Base-by-base conservation (phyloP, 2,888 invertebrate genomes). In the Sinodicranocentrus sp. region DNA sequence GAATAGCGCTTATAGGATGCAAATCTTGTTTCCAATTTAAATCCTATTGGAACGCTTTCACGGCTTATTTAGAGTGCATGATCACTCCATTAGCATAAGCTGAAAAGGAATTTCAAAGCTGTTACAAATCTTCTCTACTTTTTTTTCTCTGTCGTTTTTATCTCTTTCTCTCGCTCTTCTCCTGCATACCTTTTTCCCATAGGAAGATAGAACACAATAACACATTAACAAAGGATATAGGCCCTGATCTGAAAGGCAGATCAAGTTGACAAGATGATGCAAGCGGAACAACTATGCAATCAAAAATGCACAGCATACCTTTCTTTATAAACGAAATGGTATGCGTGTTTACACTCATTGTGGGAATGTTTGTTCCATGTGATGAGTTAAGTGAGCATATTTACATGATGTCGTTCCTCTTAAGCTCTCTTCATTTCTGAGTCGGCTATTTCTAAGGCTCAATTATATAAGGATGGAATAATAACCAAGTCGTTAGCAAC, bases 1-100 rank as follows among this genome's bases (percentile, higher is more conserved):
- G 52, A 52, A 19, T n/a, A 48, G n/a, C 19, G 19, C 52, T 52
- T 52, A 52, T n/a, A 52, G 5, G n/a, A 54, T 54, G 23, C 39
- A 73, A 48, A 65, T 15, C 48, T 65, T 23, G 39, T 67, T 23
- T 76, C 33, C 39, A 15, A 73, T 65, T 68, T 43, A 68, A 77
- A 77, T 77, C 77, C 68, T 68, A 77, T 77, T 39, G 54, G 17
- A 28, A 43, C 63, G 21, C 10, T 76, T 67, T 52, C 54, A 65
- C 26, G 39, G 76, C 67, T 76, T 76, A 76, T 76, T 76, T 65
- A 67, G 63, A 63, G 43, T 54, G 77, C 77, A 68, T 77, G 77
- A 77, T 77, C 77, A 68, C 68, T 77, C 77, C 77, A 77, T 77
- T 77, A 77, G 68, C 77, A 68, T 77, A 77, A 77, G 77, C 77